Evolutionary conservation across 1,140 invertebrate species (phyloP).

Genomic region (Drosophila kepulauana): DNA sequence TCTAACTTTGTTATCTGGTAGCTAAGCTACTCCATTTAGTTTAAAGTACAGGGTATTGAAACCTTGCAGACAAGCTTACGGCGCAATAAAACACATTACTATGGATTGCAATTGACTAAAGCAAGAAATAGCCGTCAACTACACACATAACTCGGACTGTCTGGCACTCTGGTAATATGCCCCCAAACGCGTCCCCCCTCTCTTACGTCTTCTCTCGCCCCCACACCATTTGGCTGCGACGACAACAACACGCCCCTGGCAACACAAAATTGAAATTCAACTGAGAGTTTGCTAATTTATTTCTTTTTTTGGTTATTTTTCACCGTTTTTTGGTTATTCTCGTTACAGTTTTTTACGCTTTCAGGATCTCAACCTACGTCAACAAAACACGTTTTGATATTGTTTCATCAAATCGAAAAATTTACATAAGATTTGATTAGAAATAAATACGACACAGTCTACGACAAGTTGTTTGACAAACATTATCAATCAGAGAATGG

Average conservation of each 20-base stretch:
- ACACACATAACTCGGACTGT: slow-evolving; percentile 40
- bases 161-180: slow-evolving; percentile 16
- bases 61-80: slow-evolving; percentile 43
- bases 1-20: background rate
- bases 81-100: slow-evolving; percentile 42
- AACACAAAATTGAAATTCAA: slow-evolving; percentile 36
- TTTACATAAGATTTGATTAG: slow-evolving; percentile 38
- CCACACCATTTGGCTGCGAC: background rate
- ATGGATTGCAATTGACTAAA: slow-evolving; percentile 40
- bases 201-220: too few species aligned
- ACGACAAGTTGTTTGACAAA: slow-evolving; percentile 1
- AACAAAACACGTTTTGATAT: slow-evolving; percentile 28
- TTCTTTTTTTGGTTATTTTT: slow-evolving; percentile 24
- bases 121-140: slow-evolving; percentile 40
- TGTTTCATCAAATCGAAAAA: slow-evolving; percentile 16
- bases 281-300: slow-evolving; percentile 28
- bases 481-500: slow-evolving; percentile 17
- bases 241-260: slow-evolving; percentile 3
- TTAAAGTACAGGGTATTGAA: slow-evolving; percentile 27
- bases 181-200: background rate
- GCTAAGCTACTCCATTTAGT: background rate
- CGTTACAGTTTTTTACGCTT: slow-evolving; percentile 27
- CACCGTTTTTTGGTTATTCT: background rate
- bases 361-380: slow-evolving; percentile 48
- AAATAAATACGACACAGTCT: background rate